A percentile compares a stretch with the other conserved stretches of the same genome.
Evolutionary conservation across 2,888 invertebrate species (phyloP).

Genomic region (Poecilobothrus nobilitatus): DNA sequence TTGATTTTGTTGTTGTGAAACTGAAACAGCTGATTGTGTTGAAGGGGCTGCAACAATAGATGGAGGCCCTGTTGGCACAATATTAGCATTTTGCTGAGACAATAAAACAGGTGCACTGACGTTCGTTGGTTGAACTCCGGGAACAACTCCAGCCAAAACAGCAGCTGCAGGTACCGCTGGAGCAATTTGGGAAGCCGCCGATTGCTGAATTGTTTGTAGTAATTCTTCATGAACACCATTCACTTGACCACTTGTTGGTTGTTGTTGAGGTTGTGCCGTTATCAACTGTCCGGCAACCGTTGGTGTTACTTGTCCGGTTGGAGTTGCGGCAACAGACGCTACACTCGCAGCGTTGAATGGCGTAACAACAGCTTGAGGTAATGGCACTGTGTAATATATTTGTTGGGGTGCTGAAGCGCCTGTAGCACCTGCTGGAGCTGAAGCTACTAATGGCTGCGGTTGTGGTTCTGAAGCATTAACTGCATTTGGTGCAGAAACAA

Average conservation of each 20-base stretch:
- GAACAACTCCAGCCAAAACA: not conserved
- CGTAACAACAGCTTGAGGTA: slow-evolving; percentile 31
- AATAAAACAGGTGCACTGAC: slow-evolving; percentile 18
- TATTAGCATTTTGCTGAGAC: slow-evolving; percentile 20
- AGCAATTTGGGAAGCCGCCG: slow-evolving; percentile 27
- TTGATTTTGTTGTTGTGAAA: slow-evolving; percentile 15
- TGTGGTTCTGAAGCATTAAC: not conserved
- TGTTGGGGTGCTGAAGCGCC: not conserved
- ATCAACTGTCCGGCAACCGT: slow-evolving; percentile 11
- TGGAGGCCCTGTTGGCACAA: slow-evolving; percentile 18
- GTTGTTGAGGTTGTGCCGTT: slow-evolving; percentile 31
- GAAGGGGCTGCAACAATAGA: slow-evolving; percentile 19
- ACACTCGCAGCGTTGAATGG: slow-evolving; percentile 27
- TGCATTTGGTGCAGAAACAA: slow-evolving; percentile 23
- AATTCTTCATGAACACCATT: slow-evolving; percentile 43
- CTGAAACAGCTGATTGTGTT: slow-evolving; percentile 20
- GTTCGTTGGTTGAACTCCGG: slow-evolving; percentile 12
- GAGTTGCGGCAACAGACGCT: slow-evolving; percentile 19
- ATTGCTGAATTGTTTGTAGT: slow-evolving; percentile 32
- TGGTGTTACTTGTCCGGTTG: slow-evolving; percentile 10
- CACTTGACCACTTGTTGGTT: slow-evolving; percentile 29
- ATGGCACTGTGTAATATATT: slow-evolving; percentile 25
- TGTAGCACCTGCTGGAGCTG: slow-evolving; percentile 24
- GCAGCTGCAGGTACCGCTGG: slow-evolving; percentile 25
- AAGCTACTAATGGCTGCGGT: not conserved